phyloP scores from a whole-genome alignment of 2,113 vertebrate species.

The Excalfactoria chinensis region DNA sequence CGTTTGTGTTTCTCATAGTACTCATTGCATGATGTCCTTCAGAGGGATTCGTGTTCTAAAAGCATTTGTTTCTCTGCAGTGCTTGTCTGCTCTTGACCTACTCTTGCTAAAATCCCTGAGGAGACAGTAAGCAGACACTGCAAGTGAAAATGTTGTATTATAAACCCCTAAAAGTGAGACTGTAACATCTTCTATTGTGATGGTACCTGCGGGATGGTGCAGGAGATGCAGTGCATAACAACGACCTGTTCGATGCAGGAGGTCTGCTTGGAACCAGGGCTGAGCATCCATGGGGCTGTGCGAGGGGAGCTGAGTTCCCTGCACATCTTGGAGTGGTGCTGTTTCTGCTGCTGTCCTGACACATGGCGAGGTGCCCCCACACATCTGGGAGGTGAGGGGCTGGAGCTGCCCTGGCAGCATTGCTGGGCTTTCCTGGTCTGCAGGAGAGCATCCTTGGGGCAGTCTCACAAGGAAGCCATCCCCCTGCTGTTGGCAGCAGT shows the following conservation, averaged over 20 bases:
- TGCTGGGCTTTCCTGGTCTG: neutral
- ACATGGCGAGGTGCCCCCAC: no score
- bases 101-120: constrained; percentile 39
- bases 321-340: no score
- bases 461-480: accelerated
- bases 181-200: neutral
- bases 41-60: neutral
- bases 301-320: no score
- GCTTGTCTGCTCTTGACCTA: constrained; percentile 39
- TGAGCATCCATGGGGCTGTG: no score
- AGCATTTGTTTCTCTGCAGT: neutral
- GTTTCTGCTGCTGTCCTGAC: no score
- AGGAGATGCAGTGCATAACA: no score
- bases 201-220: constrained; percentile 1
- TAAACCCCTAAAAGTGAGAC: constrained; percentile 2
- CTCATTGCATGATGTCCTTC: neutral
- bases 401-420: neutral
- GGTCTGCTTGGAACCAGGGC: neutral
- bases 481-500: accelerated
- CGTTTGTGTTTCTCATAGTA: neutral
- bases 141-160: neutral
- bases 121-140: constrained; percentile 24
- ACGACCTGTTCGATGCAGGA: no score
- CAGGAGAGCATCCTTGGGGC: accelerated
- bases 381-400: neutral